Evolutionary conservation across 2,113 vertebrate genomes (phyloP).

Genomic region (Xyrauchen texanus): DNA sequence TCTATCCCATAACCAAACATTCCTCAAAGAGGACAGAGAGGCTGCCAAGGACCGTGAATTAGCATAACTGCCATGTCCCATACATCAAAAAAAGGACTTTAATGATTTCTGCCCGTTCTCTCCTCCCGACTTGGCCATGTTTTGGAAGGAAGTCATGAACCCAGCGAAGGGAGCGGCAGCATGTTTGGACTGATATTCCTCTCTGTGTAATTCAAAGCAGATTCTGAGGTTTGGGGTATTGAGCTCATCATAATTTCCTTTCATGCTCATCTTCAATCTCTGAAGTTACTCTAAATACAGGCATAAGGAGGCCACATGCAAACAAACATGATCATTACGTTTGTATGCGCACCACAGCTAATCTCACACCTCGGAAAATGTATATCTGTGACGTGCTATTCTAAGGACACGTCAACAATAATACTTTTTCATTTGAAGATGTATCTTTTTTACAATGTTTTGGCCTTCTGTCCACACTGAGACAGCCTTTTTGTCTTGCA

Average conservation of each 20-base stretch:
- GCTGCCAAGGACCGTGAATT: conserved; percentile 79
- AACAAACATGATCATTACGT: conserved; percentile 65
- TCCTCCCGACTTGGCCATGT: conserved; percentile 74
- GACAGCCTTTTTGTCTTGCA: too few relatives aligned
- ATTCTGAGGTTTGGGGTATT: conserved; percentile 77
- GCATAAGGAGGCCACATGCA: conserved; percentile 85
- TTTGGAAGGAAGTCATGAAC: conserved; percentile 83
- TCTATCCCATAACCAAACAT: conserved; percentile 68
- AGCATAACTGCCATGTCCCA: conserved; percentile 89
- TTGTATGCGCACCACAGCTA: conserved; percentile 62
- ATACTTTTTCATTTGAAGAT: too few relatives aligned
- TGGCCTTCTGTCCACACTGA: too few relatives aligned
- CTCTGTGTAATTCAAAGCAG: conserved; percentile 90
- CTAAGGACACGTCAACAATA: too few relatives aligned
- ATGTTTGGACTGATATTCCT: conserved; percentile 85
- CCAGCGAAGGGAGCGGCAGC: conserved; percentile 74
- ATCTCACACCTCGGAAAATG: conserved; percentile 50
- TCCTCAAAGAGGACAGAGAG: conserved; percentile 60
- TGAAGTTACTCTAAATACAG: conserved; percentile 80
- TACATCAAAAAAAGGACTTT: conserved; percentile 77
- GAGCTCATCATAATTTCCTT: conserved; percentile 86
- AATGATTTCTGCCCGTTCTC: conserved; percentile 65
- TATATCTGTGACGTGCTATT: too few relatives aligned
- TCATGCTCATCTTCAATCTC: conserved; percentile 82
- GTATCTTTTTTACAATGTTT: too few relatives aligned